Base-by-base conservation (phyloP, 2,888 invertebrate species). In the Hyposoter dolosus region DNA sequence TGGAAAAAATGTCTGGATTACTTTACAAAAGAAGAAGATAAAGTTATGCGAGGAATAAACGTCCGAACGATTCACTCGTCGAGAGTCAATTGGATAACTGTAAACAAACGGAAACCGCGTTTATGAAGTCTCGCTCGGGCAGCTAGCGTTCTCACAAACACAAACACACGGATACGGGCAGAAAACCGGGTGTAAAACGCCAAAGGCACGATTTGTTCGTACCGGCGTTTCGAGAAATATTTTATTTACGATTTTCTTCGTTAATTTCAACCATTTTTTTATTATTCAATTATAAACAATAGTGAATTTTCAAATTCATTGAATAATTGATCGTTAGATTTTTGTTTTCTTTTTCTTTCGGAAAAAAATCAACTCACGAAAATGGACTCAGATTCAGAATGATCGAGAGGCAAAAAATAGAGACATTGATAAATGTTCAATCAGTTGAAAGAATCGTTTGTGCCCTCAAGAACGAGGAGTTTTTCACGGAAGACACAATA, bases 61-160 rank as follows among this genome's bases (percentile, higher is more conserved):
- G 75, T 76, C 79, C 23, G 43, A 83, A 72, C 79, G 83, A 80
- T 76, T 82, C 83, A 80, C 75, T 85, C 79, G 79, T 83, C 83
- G 80, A 63, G 81, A 83, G 85, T 72, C 80, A 53, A 83, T 80
- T 83, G 85, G 60, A 83, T 83, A 80, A 83, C 76, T 85, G 80
- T 83, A 83, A 83, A 85, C 83, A 85, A 82, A 79, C 71, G 80
- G 75, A 83, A 79, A 75, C 78, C 75, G 79, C 63, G 83, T 75
- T 76, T 80, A 85, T 80, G 68, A 76, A 85, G 79, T 63, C 65
- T 66, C 74, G 23, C 65, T 63, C 63, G 23, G 43, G 28, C 71
- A 65, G 43, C 43, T 6, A 45, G 45, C 19, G 56, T 66, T 43
- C 40, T 23, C 19, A 47, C 53, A 43, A 47, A 35, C 43, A 66